Percentiles rank a stretch among this genome's conserved stretches.
Conservation (phyloP, 2,888 invertebrate species). For the Pharmacophagus antenor region DNA sequence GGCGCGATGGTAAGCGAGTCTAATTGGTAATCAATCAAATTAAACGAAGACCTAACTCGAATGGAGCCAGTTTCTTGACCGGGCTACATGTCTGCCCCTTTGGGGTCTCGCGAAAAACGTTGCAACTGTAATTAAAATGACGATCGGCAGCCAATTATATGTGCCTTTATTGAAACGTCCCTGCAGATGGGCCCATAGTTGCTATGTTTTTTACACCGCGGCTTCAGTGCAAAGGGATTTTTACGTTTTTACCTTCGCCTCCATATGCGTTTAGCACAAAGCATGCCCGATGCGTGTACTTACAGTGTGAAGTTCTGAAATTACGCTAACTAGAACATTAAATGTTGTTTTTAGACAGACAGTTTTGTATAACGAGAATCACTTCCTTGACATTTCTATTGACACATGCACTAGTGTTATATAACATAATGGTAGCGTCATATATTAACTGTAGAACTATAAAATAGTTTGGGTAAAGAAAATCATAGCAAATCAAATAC, state of each 20-base stretch:
- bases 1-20: conserved; percentile 21
- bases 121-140: conserved; percentile 61
- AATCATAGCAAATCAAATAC: no score
- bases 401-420: no score
- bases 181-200: conserved; percentile 46
- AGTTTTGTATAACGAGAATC: no score
- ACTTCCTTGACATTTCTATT: no score
- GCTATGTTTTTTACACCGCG: conserved; percentile 48
- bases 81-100: conserved; percentile 25
- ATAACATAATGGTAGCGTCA: no score
- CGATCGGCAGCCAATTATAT: conserved; percentile 62
- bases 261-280: conserved; percentile 34
- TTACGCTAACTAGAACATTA: neutral
- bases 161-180: conserved; percentile 68
- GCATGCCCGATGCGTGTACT: conserved; percentile 30
- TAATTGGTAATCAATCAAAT: conserved; percentile 31
- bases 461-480: no score
- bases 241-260: conserved; percentile 44
- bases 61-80: conserved; percentile 10
- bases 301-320: conserved; percentile 28
- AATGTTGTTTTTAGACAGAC: no score
- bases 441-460: no score
- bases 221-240: conserved; percentile 51
- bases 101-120: conserved; percentile 45
- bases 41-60: conserved; percentile 26